Percentiles rank a stretch among this genome's conserved stretches.
Conservation (phyloP, 2,888 invertebrate genomes). For the Mimachlamys varia region DNA sequence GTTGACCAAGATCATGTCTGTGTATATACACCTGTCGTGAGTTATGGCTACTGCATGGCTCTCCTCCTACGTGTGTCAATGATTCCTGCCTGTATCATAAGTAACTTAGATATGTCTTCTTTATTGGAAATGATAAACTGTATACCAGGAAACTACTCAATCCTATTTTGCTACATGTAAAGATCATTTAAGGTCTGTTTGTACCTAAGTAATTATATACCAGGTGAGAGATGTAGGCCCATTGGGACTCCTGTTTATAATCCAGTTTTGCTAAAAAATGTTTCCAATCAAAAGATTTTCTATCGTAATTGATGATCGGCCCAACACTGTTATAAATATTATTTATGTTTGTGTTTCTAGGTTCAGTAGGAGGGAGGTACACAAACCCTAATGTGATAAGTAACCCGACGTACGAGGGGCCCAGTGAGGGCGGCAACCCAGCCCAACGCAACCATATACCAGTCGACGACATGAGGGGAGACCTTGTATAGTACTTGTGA, state of each 20-base stretch:
- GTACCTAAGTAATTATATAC: no score
- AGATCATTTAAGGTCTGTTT: no score
- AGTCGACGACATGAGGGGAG: constrained; percentile 70
- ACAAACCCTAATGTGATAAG: constrained; percentile 69
- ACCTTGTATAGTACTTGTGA: constrained; percentile 64
- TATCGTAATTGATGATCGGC: no score
- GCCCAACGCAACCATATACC: constrained; percentile 59
- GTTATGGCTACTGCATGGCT: neutral
- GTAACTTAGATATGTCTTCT: neutral
- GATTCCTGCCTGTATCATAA: neutral
- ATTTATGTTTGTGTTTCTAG: constrained; percentile 47
- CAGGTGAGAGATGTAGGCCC: no score
- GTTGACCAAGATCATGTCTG: no score
- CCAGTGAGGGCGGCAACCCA: constrained; percentile 59
- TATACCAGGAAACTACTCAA: no score
- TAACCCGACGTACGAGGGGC: constrained; percentile 72
- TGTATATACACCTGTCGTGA: neutral
- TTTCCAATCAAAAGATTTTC: neutral
- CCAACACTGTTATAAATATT: neutral
- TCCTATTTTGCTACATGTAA: no score
- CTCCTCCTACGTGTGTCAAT: neutral
- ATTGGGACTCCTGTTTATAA: no score
- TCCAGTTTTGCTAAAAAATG: no score
- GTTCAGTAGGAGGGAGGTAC: constrained; percentile 62
- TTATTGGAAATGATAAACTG: no score